Evolutionary conservation across 2,797 vertebrate species (phyloP).

Genomic region (Helicolenus hilgendorfi): DNA sequence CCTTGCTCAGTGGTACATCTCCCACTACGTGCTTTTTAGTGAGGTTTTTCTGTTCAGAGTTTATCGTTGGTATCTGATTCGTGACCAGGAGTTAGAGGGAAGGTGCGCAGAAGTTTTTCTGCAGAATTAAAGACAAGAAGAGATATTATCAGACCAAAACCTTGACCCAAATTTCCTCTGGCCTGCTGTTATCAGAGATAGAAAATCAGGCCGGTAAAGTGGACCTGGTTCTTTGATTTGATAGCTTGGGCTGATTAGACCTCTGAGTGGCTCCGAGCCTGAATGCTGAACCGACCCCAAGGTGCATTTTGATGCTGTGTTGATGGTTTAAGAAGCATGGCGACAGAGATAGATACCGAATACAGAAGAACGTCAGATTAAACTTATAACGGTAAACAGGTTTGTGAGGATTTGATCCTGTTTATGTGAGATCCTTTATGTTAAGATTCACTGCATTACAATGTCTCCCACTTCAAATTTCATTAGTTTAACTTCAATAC

Average conservation of each 20-base stretch:
- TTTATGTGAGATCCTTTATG: neutral
- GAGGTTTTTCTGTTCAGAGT: slow-evolving; percentile 20
- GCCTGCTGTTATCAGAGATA: slow-evolving; percentile 41
- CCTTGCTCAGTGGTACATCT: neutral
- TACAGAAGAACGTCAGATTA: neutral
- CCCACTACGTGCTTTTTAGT: neutral
- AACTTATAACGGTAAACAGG: neutral
- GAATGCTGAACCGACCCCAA: slow-evolving; percentile 41
- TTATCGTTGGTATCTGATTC: slow-evolving; percentile 45
- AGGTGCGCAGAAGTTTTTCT: slow-evolving; percentile 42
- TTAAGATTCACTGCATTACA: neutral
- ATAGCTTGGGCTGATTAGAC: slow-evolving; percentile 68
- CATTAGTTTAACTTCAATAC: neutral
- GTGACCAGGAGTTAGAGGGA: slow-evolving; percentile 25
- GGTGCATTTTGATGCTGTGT: slow-evolving; percentile 25
- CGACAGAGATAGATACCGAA: neutral
- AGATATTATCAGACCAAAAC: slow-evolving; percentile 68
- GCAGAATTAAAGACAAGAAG: slow-evolving; percentile 58
- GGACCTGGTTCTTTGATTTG: slow-evolving; percentile 63
- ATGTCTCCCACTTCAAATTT: neutral
- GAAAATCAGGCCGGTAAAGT: slow-evolving; percentile 52
- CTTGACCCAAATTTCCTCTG: slow-evolving; percentile 66
- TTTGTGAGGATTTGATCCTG: neutral
- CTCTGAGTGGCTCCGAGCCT: slow-evolving; percentile 32
- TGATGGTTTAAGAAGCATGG: neutral